These are phyloP conservation scores for Cettia cetti DNA, from an alignment of 2,113 vertebrate genomes.

Conservation along the genomic window DNA sequence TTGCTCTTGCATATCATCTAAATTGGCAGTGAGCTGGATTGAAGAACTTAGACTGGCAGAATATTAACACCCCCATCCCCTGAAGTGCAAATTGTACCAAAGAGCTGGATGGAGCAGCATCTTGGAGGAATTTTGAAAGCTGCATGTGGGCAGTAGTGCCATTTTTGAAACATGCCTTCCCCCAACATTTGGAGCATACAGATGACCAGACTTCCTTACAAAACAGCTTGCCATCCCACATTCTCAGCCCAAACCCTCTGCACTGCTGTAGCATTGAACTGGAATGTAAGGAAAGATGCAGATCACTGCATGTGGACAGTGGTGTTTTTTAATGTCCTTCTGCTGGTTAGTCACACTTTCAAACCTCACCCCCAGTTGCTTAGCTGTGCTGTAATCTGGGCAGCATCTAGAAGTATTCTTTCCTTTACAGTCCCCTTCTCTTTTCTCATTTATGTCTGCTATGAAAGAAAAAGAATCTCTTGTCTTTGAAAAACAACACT, in stretches of 20 bases:
- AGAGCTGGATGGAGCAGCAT: neutral
- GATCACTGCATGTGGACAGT: fast-evolving
- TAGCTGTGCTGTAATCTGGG: neutral
- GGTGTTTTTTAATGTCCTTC: neutral
- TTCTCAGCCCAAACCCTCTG: neutral
- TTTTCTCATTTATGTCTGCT: neutral
- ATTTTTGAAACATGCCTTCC: neutral
- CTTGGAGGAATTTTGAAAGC: neutral
- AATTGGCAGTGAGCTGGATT: neutral
- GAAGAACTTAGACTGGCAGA: neutral
- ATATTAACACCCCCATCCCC: neutral
- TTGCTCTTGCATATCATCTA: neutral
- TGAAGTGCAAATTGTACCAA: neutral
- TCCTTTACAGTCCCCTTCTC: neutral
- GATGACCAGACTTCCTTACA: neutral
- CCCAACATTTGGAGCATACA: neutral
- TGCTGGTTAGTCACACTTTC: neutral
- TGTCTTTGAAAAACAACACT: neutral
- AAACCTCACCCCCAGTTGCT: neutral
- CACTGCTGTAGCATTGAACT: neutral
- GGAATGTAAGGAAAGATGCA: fast-evolving
- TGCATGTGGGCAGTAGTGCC: neutral
- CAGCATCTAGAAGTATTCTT: neutral
- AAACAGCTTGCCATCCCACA: neutral
- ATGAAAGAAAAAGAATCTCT: neutral